Conservation (phyloP, 1,140 invertebrate species). For the Atta texana region DNA sequence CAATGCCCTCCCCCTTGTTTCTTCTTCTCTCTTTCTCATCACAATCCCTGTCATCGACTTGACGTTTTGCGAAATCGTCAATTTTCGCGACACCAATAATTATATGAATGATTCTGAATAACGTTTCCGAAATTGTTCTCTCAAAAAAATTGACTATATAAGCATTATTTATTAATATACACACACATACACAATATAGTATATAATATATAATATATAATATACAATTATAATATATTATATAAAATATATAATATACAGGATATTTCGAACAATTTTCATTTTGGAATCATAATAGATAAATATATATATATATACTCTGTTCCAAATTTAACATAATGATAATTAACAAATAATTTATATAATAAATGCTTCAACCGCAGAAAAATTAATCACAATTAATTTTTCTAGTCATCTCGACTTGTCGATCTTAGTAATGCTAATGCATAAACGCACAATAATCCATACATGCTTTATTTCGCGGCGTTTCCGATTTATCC, state of each 20-base stretch:
- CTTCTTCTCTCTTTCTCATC: constrained; percentile 31
- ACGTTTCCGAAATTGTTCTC: constrained; percentile 14
- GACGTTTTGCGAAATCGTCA: constrained; percentile 44
- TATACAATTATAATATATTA: no score
- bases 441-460: not conserved
- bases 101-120: not conserved
- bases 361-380: not conserved
- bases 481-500: constrained; percentile 23
- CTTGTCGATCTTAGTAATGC: not conserved
- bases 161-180: no score
- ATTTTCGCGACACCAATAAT: constrained; percentile 47
- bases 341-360: constrained; percentile 3
- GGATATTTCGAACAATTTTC: not conserved
- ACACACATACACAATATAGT: not conserved
- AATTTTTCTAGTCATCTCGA: not conserved
- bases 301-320: not conserved
- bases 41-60: constrained; percentile 53
- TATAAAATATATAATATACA: not conserved
- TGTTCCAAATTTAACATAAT: not conserved
- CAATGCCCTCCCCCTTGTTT: constrained; percentile 8
- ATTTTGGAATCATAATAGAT: constrained; percentile 4
- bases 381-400: not conserved
- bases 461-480: constrained; percentile 11
- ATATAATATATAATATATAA: no score
- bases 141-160: not conserved